phyloP scores from a whole-genome alignment of 1,140 invertebrate genomes.

The Drosophila sturtevanti region DNA sequence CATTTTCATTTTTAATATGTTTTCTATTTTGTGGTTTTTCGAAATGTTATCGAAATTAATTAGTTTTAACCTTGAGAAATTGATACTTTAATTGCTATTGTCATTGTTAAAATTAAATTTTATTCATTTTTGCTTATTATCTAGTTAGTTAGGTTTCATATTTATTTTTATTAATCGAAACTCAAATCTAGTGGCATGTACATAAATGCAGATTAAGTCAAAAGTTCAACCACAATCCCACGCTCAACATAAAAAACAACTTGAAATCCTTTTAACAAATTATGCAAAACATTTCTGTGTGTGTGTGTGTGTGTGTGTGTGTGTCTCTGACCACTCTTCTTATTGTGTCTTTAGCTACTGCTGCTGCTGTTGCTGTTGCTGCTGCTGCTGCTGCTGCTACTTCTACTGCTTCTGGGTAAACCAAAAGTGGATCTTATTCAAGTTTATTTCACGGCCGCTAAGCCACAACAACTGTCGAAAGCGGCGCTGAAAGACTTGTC shows the following conservation, averaged over 20 bases:
- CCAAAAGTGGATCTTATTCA: not conserved
- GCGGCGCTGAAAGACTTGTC: not conserved
- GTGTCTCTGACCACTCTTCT: conserved; percentile 1
- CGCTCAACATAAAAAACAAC: conserved; percentile 11
- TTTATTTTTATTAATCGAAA: too few relatives aligned
- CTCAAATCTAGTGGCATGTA: not conserved
- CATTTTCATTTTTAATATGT: not conserved
- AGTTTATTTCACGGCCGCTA: conserved; percentile 49
- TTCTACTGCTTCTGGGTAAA: not conserved
- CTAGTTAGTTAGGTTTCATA: too few relatives aligned
- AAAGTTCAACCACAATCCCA: conserved; percentile 1
- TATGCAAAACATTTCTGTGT: conserved; percentile 33
- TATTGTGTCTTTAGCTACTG: not conserved
- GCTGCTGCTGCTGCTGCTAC: too few relatives aligned
- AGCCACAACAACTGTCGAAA: conserved; percentile 58
- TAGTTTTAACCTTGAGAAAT: too few relatives aligned
- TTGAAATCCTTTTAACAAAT: conserved; percentile 40
- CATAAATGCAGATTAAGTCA: conserved; percentile 1
- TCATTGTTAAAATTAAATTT: too few relatives aligned
- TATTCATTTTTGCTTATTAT: too few relatives aligned
- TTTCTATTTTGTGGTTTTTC: not conserved
- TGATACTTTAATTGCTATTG: too few relatives aligned
- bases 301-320: not conserved
- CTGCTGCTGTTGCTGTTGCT: too few relatives aligned
- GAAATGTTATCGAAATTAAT: not conserved